phyloP scores from a whole-genome alignment of 2,113 vertebrate genomes.

The Pantherophis guttatus region DNA sequence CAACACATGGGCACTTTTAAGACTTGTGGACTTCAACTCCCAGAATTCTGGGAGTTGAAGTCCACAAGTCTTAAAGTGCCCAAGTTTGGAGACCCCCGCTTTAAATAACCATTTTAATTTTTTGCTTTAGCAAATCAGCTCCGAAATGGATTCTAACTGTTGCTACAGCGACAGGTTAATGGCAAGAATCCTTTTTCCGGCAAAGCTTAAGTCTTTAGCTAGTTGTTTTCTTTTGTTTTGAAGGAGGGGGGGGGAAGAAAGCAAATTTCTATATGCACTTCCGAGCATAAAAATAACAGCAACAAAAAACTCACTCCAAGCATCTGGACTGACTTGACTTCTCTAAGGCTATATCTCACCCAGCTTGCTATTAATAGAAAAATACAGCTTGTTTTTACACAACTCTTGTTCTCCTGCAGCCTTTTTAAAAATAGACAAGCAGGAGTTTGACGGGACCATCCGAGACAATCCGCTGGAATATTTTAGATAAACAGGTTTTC shows the following conservation, averaged over 20 bases:
- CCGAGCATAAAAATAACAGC: not conserved
- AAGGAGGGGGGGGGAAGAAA: not conserved
- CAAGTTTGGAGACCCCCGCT: not conserved
- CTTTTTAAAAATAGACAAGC: not conserved
- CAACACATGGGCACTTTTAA: no score
- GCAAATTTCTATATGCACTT: not conserved
- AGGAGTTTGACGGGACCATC: no score
- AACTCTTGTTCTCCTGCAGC: not conserved
- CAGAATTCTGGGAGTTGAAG: not conserved
- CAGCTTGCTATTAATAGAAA: not conserved
- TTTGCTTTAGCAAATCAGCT: conserved; percentile 1
- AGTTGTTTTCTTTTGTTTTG: not conserved
- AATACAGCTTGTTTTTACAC: not conserved
- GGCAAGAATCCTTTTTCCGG: conserved; percentile 3
- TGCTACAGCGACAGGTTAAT: fast-evolving
- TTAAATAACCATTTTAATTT: not conserved
- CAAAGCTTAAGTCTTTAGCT: not conserved
- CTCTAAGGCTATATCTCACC: not conserved
- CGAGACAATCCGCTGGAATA: not conserved
- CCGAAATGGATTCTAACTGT: conserved; percentile 5
- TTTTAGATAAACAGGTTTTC: no score
- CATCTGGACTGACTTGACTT: not conserved
- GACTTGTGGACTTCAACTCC: no score
- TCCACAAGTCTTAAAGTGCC: not conserved
- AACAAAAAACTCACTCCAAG: not conserved